These are phyloP conservation scores for Deroplatys truncata DNA, from an alignment of 2,888 invertebrate species.

Conservation along the genomic window DNA sequence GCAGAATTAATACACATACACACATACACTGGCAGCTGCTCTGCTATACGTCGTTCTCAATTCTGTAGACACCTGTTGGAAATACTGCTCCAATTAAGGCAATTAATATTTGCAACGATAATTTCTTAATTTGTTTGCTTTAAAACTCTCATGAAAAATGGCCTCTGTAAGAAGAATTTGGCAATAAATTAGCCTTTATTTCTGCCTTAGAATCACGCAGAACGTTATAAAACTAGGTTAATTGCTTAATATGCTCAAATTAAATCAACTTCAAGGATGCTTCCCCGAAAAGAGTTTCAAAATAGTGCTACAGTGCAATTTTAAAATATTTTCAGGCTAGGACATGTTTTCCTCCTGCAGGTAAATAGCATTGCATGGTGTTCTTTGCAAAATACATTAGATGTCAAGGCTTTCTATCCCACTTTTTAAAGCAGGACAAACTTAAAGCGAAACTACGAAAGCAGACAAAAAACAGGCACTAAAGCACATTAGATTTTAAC, in stretches of 20 bases:
- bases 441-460: no score
- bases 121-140: not conserved
- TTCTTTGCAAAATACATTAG: no score
- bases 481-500: not conserved
- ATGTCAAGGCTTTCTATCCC: no score
- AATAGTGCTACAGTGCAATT: not conserved
- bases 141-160: no score
- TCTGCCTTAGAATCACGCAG: no score
- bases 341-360: not conserved
- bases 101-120: not conserved
- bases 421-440: no score
- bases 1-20: not conserved
- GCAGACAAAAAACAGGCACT: not conserved
- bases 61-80: not conserved
- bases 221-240: not conserved
- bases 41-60: not conserved
- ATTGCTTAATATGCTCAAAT: not conserved
- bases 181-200: no score
- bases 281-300: not conserved
- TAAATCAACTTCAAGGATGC: no score
- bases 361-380: no score
- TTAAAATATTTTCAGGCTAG: not conserved
- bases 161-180: no score
- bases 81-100: not conserved
- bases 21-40: not conserved